Percentiles rank a stretch among this genome's conserved stretches.
Evolutionary conservation across 2,888 invertebrate genomes (phyloP).

Genomic region (Marronus borbonicus): DNA sequence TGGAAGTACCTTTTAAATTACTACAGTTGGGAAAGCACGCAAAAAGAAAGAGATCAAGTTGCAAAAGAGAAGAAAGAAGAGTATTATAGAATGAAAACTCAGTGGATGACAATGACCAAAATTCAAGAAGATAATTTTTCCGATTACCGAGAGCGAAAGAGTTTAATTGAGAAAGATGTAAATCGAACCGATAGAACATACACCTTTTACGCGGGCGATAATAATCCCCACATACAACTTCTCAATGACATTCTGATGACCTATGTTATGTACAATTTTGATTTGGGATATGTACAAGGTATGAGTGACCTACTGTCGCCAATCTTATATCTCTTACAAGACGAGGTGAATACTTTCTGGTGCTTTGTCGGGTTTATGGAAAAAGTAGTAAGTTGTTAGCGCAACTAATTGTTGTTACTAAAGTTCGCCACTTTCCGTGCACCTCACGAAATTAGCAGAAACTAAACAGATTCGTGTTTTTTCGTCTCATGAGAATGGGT

Average conservation of each 20-base stretch:
- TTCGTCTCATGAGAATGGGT: no score
- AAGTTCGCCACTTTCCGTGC: no score
- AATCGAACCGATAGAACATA: constrained; percentile 94
- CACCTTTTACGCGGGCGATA: constrained; percentile 93
- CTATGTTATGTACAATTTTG: constrained; percentile 99
- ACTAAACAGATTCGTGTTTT: no score
- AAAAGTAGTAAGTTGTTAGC: constrained; percentile 80
- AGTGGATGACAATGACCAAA: constrained; percentile 93
- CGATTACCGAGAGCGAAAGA: constrained; percentile 91
- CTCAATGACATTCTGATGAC: constrained; percentile 97
- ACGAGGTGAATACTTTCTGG: constrained; percentile 99
- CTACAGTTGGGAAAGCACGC: constrained; percentile 87
- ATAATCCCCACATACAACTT: constrained; percentile 88
- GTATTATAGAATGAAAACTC: constrained; percentile 96
- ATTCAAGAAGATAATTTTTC: constrained; percentile 92
- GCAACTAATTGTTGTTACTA: not conserved
- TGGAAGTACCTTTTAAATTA: constrained; percentile 97
- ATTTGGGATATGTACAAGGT: constrained; percentile 95
- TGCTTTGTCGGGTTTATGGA: constrained; percentile 99
- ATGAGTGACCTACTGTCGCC: constrained; percentile 99
- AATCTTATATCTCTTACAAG: constrained; percentile 88
- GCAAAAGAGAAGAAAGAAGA: constrained; percentile 85
- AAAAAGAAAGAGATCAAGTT: constrained; percentile 78
- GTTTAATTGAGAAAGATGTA: constrained; percentile 97
- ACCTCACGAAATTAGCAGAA: no score